Evolutionary conservation across 2,113 vertebrate genomes (phyloP).

Genomic region (Ptilorrhoa leucosticta): DNA sequence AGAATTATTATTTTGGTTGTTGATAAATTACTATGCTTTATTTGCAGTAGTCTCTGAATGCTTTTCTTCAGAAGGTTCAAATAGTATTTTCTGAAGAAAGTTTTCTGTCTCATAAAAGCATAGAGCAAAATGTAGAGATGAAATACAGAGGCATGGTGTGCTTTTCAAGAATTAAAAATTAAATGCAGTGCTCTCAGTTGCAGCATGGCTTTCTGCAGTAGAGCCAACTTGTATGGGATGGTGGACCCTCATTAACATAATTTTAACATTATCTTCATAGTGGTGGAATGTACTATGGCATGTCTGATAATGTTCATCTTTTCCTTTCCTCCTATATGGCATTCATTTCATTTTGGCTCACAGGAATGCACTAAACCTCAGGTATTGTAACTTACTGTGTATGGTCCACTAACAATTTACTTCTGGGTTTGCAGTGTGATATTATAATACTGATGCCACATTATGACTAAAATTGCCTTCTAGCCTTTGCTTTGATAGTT

Average conservation of each 20-base stretch:
- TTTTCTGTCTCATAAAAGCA: not conserved
- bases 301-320: conserved; percentile 88
- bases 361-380: conserved; percentile 97
- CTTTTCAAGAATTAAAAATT: not conserved
- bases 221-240: not conserved
- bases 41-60: not conserved
- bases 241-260: conserved; percentile 45
- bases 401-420: conserved; percentile 65
- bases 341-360: conserved; percentile 89
- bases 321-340: conserved; percentile 87
- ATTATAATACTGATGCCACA: not conserved
- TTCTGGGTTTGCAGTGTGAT: conserved; percentile 46
- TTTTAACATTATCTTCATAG: conserved; percentile 68
- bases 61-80: not conserved
- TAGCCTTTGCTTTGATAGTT: conserved; percentile 6
- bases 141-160: conserved; percentile 1
- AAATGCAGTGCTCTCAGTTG: not conserved
- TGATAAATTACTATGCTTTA: not conserved
- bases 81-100: not conserved
- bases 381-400: conserved; percentile 88
- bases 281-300: conserved; percentile 71
- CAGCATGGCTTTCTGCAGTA: conserved; percentile 42
- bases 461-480: conserved; percentile 13
- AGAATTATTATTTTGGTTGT: not conserved
- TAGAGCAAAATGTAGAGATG: not conserved